These are phyloP conservation scores for Prunella himalayana DNA, from an alignment of 2,113 vertebrate genomes.

Conservation along the genomic window DNA sequence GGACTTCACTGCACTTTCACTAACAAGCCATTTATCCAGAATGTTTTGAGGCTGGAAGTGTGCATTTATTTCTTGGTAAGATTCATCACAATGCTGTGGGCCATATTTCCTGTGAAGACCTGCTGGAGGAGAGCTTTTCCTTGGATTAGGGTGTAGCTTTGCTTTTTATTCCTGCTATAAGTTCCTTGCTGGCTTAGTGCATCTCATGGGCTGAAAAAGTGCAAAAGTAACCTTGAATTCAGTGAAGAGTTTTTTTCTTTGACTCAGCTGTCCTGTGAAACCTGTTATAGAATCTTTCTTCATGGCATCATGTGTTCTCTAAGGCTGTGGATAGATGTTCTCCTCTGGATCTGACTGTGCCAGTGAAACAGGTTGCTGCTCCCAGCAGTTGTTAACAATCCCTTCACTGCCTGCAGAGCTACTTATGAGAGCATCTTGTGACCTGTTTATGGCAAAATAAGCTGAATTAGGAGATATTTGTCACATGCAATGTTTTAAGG, in stretches of 20 bases:
- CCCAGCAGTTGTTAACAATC: neutral
- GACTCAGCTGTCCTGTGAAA: neutral
- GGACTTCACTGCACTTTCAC: neutral
- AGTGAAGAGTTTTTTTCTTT: neutral
- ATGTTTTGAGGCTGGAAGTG: conserved; percentile 6
- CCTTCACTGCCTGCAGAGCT: neutral
- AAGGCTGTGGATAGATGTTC: neutral
- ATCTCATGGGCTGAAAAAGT: neutral
- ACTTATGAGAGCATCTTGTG: neutral
- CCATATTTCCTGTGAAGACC: neutral
- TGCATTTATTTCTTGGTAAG: neutral
- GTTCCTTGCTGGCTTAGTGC: neutral
- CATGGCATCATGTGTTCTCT: neutral
- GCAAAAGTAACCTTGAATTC: neutral
- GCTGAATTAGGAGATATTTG: neutral
- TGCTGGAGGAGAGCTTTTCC: neutral
- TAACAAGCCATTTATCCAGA: conserved; percentile 10
- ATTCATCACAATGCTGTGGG: neutral
- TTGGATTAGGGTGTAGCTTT: neutral
- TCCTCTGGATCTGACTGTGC: neutral
- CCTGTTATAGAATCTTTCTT: neutral
- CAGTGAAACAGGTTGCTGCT: neutral
- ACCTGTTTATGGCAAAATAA: neutral
- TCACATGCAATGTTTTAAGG: neutral
- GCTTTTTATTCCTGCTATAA: neutral